Evolutionary conservation across 2,888 invertebrate genomes (phyloP).

Genomic region (Drosophila ezoana): DNA sequence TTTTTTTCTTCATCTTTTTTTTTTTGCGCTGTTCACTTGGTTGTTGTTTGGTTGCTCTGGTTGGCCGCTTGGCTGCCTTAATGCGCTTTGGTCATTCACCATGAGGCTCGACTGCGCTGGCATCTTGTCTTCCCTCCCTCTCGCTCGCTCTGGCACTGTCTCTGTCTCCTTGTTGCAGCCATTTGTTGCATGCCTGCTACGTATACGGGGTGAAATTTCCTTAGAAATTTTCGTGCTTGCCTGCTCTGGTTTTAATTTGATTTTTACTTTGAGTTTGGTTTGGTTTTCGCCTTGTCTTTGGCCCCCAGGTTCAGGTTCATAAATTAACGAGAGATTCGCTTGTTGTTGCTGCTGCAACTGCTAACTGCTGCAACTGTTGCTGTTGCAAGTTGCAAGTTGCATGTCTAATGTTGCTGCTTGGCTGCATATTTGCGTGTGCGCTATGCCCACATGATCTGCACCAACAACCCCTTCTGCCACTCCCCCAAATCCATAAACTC

Average conservation of each 20-base stretch:
- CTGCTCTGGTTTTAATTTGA: constrained; percentile 82
- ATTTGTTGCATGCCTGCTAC: constrained; percentile 70
- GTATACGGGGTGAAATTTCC: constrained; percentile 81
- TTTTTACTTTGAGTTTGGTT: constrained; percentile 66
- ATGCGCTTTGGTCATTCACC: constrained; percentile 80
- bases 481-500: neutral
- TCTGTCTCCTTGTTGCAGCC: constrained; percentile 28
- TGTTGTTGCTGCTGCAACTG: constrained; percentile 38
- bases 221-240: constrained; percentile 82
- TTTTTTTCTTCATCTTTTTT: constrained; percentile 23
- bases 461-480: neutral
- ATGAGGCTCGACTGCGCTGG: constrained; percentile 36
- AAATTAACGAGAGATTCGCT: constrained; percentile 74
- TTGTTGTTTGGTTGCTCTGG: constrained; percentile 48
- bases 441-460: constrained; percentile 64
- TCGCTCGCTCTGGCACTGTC: neutral
- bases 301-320: constrained; percentile 81
- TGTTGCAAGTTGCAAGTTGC: constrained; percentile 57
- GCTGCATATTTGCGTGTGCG: constrained; percentile 78
- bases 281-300: constrained; percentile 36
- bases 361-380: constrained; percentile 20
- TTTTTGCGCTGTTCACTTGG: constrained; percentile 33
- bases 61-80: constrained; percentile 76
- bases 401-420: constrained; percentile 81
- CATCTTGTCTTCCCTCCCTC: neutral